Base-by-base conservation (phyloP, 2,888 invertebrate genomes). In the Prionchulus punctatus region DNA sequence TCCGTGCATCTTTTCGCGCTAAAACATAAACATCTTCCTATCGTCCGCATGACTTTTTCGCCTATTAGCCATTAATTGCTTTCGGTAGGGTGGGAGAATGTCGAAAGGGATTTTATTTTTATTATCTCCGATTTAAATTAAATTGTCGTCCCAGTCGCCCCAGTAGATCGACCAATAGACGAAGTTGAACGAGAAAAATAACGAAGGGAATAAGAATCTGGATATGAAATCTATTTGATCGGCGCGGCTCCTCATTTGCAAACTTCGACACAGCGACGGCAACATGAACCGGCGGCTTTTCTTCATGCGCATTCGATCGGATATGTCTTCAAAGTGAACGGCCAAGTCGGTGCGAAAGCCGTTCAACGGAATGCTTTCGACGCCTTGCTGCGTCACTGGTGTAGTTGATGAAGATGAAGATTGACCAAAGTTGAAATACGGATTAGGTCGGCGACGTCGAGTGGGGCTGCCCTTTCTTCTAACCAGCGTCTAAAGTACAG, bases 111-210 rank as follows among this genome's bases (percentile, higher is more conserved):
- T n/a, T n/a, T n/a, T n/a, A n/a, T n/a, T n/a, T n/a, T n/a, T n/a
- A n/a, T n/a, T n/a, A n/a, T n/a, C n/a, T n/a, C n/a, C n/a, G n/a
- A n/a, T n/a, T n/a, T n/a, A n/a, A n/a, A n/a, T n/a, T n/a, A n/a
- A n/a, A n/a, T 36, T 18, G 36, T 36, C 36, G 36, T 7, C 36
- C 36, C 36, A 45, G 7, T 28, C 55, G 18, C 28, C n/a, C 42
- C 15, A 54, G 58, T 68, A 68, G 47, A 66, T 60, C 30, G 62
- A 63, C 69, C 69, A 69, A 54, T 69, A 69, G 52, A 66, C 67
- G 43, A 66, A 60, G 55, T 69, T 69, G 63, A 69, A 69, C 43
- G 66, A 48, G 28, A 66, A 60, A 57, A 69, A 69, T 30, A 65
- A 65, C 27, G 66, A 54, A 3, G 68, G 68, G 55, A 69, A 67